Base-by-base conservation (phyloP, 1,140 invertebrate genomes). In the Drosophila nasuta region DNA sequence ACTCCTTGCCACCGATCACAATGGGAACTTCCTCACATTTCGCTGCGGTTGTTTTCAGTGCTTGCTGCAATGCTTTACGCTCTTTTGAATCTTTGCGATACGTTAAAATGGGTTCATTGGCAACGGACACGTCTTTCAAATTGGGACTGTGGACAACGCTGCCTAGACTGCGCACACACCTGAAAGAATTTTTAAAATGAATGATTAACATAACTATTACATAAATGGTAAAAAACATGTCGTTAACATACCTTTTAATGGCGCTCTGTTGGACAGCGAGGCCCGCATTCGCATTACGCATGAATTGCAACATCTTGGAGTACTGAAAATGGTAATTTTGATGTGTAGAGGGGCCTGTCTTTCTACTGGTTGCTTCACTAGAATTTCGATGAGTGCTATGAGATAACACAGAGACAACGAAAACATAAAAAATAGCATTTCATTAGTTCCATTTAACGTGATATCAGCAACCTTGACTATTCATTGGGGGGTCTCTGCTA, bases 1-100 rank as follows among this genome's bases (percentile, higher is more conserved):
- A 96, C 93, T 97, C 96, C 93, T 99, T 95, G 72, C 96, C 96
- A 8, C 97, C 98, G 91, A 99, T 98, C 17, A 99, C 95, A 86
- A 99, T 96, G 0, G 98, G 98, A 52, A 99, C 95, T 74, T 99
- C 98, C 89, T 96, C 95, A 41, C 95, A 95, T 45, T 94, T 94
- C 17, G 92, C 93, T 25, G 95, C 93, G 81, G 95, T 95, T 59
- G 95, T 93, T 72, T 96, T 93, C 3, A 99, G 92, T 49, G 95
- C 95, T 57, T 94, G 94, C 81, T 96, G 95, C 8, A 99, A 92
- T 59, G 96, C 95, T 59, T 93, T 93, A 52, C 97, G 95, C 92
- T 99, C 98, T 48, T 94, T 93, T 52, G 97, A 98, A 7, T 96
- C 96, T 70, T 96, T 96, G 49, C 96, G 93, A 93, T 99, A 99